phyloP scores from a whole-genome alignment of 2,797 vertebrate genomes.

The Etheostoma nigrum region DNA sequence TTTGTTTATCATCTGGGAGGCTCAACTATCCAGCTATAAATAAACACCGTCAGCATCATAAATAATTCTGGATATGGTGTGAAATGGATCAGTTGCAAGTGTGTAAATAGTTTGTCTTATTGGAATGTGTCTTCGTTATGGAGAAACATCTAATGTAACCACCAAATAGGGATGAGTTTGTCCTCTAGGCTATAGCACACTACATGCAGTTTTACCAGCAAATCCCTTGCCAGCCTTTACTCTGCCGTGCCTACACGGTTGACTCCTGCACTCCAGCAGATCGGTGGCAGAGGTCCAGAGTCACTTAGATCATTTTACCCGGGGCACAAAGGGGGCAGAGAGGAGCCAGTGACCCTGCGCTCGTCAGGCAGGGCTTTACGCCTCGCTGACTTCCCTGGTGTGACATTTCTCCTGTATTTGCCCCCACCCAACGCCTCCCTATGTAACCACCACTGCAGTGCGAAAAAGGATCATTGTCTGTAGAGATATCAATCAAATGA shows the following conservation, averaged over 20 bases:
- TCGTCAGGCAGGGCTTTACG: conserved; percentile 83
- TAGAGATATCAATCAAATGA: conserved; percentile 87
- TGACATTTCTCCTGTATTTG: conserved; percentile 85
- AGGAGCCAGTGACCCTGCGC: conserved; percentile 82
- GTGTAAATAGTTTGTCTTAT: conserved; percentile 17
- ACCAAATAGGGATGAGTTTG: conserved; percentile 26
- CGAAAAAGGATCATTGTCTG: conserved; percentile 84
- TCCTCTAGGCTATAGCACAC: conserved; percentile 55
- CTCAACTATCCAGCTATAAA: conserved; percentile 66
- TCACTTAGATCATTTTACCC: conserved; percentile 92
- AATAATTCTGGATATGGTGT: conserved; percentile 24
- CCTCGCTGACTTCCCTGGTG: conserved; percentile 84
- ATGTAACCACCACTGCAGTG: conserved; percentile 75
- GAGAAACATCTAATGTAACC: conserved; percentile 29
- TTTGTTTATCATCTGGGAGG: conserved; percentile 73
- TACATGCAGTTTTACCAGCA: conserved; percentile 66
- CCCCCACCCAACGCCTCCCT: conserved; percentile 73
- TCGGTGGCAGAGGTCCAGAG: conserved; percentile 86
- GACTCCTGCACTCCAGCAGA: conserved; percentile 79
- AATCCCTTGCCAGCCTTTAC: conserved; percentile 63
- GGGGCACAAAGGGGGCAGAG: conserved; percentile 82
- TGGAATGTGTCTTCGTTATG: conserved; percentile 12
- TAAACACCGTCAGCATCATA: conserved; percentile 41
- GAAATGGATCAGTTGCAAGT: conserved; percentile 34
- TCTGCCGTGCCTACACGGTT: conserved; percentile 73